Conservation (phyloP, 2,113 vertebrate genomes). For the Gracilinanus agilis region DNA sequence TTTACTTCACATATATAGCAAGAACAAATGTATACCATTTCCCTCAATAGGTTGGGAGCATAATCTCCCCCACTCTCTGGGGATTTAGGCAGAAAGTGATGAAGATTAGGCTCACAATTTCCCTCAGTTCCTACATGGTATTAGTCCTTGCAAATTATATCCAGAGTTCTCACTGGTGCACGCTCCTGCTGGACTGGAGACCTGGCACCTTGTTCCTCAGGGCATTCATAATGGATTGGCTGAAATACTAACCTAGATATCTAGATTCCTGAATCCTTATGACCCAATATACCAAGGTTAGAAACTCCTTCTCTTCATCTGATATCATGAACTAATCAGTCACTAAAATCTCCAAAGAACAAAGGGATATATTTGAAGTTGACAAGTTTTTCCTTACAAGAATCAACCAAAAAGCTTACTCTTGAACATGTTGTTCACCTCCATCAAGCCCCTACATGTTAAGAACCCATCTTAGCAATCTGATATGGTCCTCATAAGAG, state of each 20-base stretch:
- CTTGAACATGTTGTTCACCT: neutral
- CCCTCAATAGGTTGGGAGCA: neutral
- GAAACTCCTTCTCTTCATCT: neutral
- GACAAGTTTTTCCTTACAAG: neutral
- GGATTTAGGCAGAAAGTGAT: neutral
- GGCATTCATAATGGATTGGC: neutral
- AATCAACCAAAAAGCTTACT: too few species aligned
- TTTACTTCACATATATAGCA: neutral
- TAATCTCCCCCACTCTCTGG: neutral
- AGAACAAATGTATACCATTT: neutral
- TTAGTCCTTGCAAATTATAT: neutral
- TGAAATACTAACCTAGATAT: neutral
- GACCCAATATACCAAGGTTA: neutral
- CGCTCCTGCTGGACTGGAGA: neutral
- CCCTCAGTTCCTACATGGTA: neutral
- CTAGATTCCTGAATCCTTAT: neutral
- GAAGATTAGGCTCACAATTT: neutral
- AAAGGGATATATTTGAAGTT: neutral
- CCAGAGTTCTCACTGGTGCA: neutral
- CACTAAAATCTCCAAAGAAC: neutral
- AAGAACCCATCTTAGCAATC: neutral
- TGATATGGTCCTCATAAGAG: neutral
- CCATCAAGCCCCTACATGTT: fast-evolving
- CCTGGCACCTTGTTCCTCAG: neutral
- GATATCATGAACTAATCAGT: neutral